A percentile compares a stretch with the other conserved stretches of the same genome.
These are phyloP conservation scores for Tachycineta bicolor DNA, from an alignment of 2,113 vertebrate genomes.

Conservation along the genomic window DNA sequence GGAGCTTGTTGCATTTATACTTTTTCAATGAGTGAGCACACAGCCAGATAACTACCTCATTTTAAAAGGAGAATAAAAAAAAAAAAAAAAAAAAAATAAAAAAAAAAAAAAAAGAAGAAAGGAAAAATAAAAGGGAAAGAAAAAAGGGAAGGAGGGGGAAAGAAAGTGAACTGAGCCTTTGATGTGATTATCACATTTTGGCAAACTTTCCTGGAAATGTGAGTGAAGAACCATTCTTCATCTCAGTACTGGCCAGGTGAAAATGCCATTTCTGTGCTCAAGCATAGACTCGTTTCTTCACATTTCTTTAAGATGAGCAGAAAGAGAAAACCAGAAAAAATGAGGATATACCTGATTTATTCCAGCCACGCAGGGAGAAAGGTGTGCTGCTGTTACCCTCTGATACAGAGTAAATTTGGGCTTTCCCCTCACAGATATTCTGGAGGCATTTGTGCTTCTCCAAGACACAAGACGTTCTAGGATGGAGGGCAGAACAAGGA, in stretches of 20 bases:
- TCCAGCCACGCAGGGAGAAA: not conserved
- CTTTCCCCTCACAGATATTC: not conserved
- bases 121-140: not conserved
- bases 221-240: not conserved
- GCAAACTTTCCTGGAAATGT: not conserved
- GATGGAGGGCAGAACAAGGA: not conserved
- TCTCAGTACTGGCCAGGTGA: not conserved
- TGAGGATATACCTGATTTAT: not conserved
- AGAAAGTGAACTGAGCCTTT: not conserved
- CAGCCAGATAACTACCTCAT: not conserved
- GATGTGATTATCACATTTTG: not conserved
- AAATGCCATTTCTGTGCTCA: not conserved
- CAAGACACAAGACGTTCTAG: fast-evolving
- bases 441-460: not conserved
- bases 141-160: fast-evolving
- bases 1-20: not conserved
- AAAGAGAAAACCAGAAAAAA: not conserved
- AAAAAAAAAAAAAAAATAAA: not conserved
- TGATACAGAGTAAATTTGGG: not conserved
- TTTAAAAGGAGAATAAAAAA: not conserved
- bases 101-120: not conserved
- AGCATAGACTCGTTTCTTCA: not conserved
- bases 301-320: not conserved
- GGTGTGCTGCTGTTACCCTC: not conserved
- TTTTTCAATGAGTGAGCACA: not conserved